Base-by-base conservation (phyloP, 2,113 vertebrate genomes). In the Zootoca vivipara region DNA sequence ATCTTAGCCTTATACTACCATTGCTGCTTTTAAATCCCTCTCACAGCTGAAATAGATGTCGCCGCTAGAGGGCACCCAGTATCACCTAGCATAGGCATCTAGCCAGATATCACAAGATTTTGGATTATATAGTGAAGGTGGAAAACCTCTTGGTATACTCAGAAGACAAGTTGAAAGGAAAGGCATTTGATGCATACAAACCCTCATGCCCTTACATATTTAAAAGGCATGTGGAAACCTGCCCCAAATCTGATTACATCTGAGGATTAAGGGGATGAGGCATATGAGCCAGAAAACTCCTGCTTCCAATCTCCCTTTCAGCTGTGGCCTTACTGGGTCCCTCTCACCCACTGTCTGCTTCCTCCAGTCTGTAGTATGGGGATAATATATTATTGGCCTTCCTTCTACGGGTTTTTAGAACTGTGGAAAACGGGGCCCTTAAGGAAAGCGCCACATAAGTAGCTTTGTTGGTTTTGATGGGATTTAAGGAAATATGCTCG, bases 1-100 rank as follows among this genome's bases (percentile, higher is more conserved):
- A 15, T 7, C 33, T 78, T 78, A 52, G 18, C 12, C 9, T 26
- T 2, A 22, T 30, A 33, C 73, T 24, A 10, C 7, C 46, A 46
- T 52, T 22, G 2, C 30, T 20, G 1, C 10, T 69, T 84, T 58
- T 26, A 38, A n/a, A 75, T n/a, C 13, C 33, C 46, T 65, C 26
- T 40, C 28, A 83, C 9, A 30, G 30, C 18, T 3, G 77, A 77
- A 78, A 12, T 22, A 83, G 16, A 24, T 64, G 28, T 13, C 28
- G 33, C 89, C 89, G 78, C 89, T 33, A 86, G 89, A 87, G 89
- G 89, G 89, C 79, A 70, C 46, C 42, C 79, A 46, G 6, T 58
- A 72, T 86, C 38, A 72, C 80, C 38, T 62, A 83, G 78, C 33
- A 16, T 52, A 75, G 79, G 70, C 35, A 75, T 26, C 42, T 2